A percentile compares a stretch with the other conserved stretches of the same genome.
Conservation (phyloP, 2,113 vertebrate genomes). For the Microtus ochrogaster region DNA sequence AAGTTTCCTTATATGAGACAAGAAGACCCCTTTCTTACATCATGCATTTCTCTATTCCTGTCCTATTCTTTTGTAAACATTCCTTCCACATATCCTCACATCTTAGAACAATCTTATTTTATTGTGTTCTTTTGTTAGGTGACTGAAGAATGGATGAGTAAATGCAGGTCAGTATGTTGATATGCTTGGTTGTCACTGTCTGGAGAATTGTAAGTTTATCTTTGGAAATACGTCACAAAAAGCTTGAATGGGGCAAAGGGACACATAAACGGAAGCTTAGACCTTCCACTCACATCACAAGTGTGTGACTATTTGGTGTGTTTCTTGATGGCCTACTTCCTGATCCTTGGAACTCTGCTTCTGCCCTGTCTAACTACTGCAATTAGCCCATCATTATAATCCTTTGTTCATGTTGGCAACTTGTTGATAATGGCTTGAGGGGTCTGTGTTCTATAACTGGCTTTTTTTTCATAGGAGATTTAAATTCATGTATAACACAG, state of each 20-base stretch:
- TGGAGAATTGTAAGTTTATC: not conserved
- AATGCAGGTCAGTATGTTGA: not conserved
- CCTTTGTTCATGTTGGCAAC: not conserved
- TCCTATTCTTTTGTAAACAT: not conserved
- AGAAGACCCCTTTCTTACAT: not conserved
- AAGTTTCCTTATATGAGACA: not conserved
- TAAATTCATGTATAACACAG: accelerated
- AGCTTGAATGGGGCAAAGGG: not conserved
- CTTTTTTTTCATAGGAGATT: not conserved
- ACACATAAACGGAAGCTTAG: not conserved
- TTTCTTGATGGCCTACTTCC: not conserved
- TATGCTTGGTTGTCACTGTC: not conserved
- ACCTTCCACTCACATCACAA: not conserved
- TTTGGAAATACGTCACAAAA: not conserved
- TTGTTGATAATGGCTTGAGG: not conserved
- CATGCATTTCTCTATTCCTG: not conserved
- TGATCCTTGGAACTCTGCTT: not conserved
- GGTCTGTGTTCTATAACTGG: not conserved
- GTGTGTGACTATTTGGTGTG: not conserved
- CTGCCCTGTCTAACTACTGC: not conserved
- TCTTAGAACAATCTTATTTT: not conserved
- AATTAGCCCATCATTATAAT: not conserved
- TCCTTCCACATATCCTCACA: not conserved
- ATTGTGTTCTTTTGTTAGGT: not conserved
- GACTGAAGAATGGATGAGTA: not conserved